Evolutionary conservation across 2,797 vertebrate genomes (phyloP).

Genomic region (Crocidura indochinensis): DNA sequence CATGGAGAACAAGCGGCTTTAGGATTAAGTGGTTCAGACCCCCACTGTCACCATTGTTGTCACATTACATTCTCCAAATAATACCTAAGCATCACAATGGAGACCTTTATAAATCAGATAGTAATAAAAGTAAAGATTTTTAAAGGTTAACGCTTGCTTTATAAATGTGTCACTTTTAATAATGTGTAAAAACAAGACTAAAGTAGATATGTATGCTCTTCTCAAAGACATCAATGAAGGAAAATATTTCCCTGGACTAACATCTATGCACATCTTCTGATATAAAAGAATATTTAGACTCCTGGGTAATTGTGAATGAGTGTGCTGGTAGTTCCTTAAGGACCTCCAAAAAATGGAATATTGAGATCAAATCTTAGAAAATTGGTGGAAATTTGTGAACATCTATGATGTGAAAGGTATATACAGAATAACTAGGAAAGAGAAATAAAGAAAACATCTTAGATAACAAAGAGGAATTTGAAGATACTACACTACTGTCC

Average conservation of each 20-base stretch:
- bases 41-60: background rate
- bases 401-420: background rate
- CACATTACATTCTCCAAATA: background rate
- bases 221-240: background rate
- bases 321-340: background rate
- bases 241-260: background rate
- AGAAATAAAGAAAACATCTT: background rate
- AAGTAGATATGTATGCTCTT: background rate
- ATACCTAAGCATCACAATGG: background rate
- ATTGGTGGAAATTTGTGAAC: background rate
- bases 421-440: background rate
- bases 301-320: background rate
- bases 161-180: constrained; percentile 11
- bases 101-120: background rate
- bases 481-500: background rate
- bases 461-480: background rate
- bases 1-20: background rate
- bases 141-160: background rate
- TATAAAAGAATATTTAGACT: background rate
- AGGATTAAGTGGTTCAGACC: background rate
- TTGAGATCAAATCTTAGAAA: background rate
- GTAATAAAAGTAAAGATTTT: background rate
- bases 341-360: background rate
- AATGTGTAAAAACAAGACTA: background rate
- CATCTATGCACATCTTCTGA: background rate